phyloP scores from a whole-genome alignment of 2,797 vertebrate genomes.

The Ibycter americanus region DNA sequence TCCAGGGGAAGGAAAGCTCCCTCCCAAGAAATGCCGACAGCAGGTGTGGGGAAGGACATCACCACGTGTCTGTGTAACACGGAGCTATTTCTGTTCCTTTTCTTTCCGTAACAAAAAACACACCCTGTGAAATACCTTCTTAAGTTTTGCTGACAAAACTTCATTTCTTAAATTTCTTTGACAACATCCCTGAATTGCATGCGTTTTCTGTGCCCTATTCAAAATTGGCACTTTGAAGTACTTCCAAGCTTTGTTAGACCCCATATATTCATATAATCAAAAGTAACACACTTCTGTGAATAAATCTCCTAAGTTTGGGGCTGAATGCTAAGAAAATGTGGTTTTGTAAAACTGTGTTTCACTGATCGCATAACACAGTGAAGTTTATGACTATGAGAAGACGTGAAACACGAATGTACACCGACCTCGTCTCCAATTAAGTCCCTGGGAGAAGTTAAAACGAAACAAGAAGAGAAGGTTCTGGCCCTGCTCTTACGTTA shows the following conservation, averaged over 20 bases:
- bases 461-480: neutral
- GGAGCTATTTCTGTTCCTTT: neutral
- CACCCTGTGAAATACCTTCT: neutral
- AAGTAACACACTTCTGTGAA: no score
- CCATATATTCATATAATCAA: neutral
- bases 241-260: neutral
- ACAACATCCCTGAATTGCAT: neutral
- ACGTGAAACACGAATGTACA: neutral
- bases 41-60: accelerated
- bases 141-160: neutral
- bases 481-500: neutral
- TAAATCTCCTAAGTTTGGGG: neutral
- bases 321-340: neutral
- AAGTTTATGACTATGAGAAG: neutral
- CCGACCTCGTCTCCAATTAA: neutral
- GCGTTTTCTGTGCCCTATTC: neutral
- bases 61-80: accelerated
- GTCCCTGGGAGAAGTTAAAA: neutral
- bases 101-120: neutral
- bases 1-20: neutral
- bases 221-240: neutral
- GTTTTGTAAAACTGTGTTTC: neutral
- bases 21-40: neutral
- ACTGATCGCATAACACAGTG: accelerated
- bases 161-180: neutral